Evolutionary conservation across 1,140 invertebrate genomes (phyloP), one percentile per base, ranked within the genome.

Genomic region (Lepidurus apus): DNA sequence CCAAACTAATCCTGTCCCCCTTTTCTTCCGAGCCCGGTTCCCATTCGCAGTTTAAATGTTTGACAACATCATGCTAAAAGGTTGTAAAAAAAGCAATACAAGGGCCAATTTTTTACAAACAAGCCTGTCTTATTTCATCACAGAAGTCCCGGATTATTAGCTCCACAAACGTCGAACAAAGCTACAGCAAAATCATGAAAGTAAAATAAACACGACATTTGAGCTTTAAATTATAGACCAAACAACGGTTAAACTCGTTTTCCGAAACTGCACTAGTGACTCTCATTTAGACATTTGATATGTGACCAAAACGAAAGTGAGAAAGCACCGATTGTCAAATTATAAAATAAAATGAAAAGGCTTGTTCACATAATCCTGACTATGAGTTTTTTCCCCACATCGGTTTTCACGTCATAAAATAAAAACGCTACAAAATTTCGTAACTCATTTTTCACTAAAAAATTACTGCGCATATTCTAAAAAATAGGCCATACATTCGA

Each of bases 81-180:
- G 21, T 65, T 65, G 53, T 65, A 65, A 65, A n/a, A n/a, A 65
- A 65, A 65, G 21, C 53, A 65, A 65, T 65, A 65, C 53, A 65
- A 21, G 53, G 53, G 53, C 53, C 1, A n/a, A 4, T 21, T 65
- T 65, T 65, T 21, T 65, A 65, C 53, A 65, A 65, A 65, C 53
- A 65, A 65, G 53, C 53, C 53, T 65, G 21, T 21, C 53, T 65
- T 65, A n/a, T n/a, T 65, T 17, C 53, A 65, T 65, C 53, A 65
- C 53, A 65, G 17, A 65, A 17, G 21, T 65, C 53, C 53, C 53
- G 7, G 53, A 65, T 21, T 7, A 65, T 13, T n/a, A 13, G 53
- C 53, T 65, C 6, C 53, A 65, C 53, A 34, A 34, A 65, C 21
- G 53, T 65, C 13, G 1, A 13, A 65, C 53, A 65, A 65, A 65